Percentiles rank a stretch among this genome's conserved stretches.
Conservation (phyloP, 2,888 invertebrate genomes). For the Protophormia terraenovae region DNA sequence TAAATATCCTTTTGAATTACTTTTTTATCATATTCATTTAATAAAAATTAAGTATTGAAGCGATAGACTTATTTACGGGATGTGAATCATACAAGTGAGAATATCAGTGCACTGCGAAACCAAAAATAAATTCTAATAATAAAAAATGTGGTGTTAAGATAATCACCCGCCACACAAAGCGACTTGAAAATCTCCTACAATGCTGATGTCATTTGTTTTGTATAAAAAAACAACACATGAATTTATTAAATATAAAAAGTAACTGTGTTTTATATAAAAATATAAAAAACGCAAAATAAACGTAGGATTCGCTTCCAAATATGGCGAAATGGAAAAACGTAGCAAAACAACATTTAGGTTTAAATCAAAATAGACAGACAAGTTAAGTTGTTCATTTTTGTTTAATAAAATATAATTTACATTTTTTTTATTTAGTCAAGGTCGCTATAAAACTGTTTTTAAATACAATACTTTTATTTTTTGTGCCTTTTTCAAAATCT, state of each 20-base stretch:
- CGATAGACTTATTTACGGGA: neutral
- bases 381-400: conserved; percentile 32
- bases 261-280: neutral
- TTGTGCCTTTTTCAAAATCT: neutral
- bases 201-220: conserved; percentile 37
- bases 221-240: neutral
- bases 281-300: neutral
- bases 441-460: conserved; percentile 32
- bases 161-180: neutral
- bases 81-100: neutral
- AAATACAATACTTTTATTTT: neutral
- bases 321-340: conserved; percentile 15
- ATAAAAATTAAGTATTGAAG: neutral
- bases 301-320: conserved; percentile 50
- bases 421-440: conserved; percentile 48
- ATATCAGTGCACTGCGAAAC: neutral
- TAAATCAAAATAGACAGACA: conserved; percentile 18
- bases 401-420: conserved; percentile 24
- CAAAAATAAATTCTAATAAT: neutral
- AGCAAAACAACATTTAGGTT: conserved; percentile 11
- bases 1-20: too few species aligned
- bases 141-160: neutral
- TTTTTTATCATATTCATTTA: too few species aligned
- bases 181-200: conserved; percentile 5
- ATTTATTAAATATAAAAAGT: conserved; percentile 15